Evolutionary conservation across 2,113 vertebrate genomes (phyloP), one percentile per base, ranked within the genome.

Genomic region (Gorsachius goisagi): DNA sequence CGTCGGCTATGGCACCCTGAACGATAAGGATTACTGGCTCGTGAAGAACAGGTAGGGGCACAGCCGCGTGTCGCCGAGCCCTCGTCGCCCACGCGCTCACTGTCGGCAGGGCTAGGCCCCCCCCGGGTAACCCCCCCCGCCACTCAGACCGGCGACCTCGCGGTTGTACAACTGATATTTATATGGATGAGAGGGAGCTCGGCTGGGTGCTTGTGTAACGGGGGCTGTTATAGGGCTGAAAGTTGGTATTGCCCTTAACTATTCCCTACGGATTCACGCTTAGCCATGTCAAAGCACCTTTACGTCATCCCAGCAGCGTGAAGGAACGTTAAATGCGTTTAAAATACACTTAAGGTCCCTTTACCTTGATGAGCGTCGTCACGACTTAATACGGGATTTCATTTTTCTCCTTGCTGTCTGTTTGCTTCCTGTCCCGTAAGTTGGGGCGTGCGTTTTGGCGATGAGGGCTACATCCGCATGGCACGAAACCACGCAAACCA

Each of bases 11-110:
- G 99, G 99, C 9, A 98, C 95, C 5, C 67, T 98, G 8, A n/a
- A 97, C 0, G 98, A 98, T 20, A 95, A 98, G 60, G 99, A 99
- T 30, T 99, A 98, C 41, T 99, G 99, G 99, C 98, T 99, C 56
- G 97, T 99, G 55, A 99, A 99, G 96, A 99, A 99, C 98, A 99
- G 99, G 99, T 99, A 97, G 84, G 8, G 17, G 15, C 27, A 3
- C 6, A 2, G 4, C 17, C 4, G 3, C 3, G 4, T 16, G 5
- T 12, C 9, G 0, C 33, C 2, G 10, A 59, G 4, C 21, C 14
- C n/a, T 12, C 4, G 9, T 28, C 15, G 8, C 37, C 83, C 8
- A 2, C 4, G 5, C 2, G 26, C 32, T 58, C 32, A 0, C 45
- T 13, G 6, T 22, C 49, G 12, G 1, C 2, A 20, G 59, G 45